A percentile compares a stretch with the other conserved stretches of the same genome.
These are phyloP conservation scores for Aleiodes alternator DNA, from an alignment of 2,888 invertebrate species.

Conservation along the genomic window DNA sequence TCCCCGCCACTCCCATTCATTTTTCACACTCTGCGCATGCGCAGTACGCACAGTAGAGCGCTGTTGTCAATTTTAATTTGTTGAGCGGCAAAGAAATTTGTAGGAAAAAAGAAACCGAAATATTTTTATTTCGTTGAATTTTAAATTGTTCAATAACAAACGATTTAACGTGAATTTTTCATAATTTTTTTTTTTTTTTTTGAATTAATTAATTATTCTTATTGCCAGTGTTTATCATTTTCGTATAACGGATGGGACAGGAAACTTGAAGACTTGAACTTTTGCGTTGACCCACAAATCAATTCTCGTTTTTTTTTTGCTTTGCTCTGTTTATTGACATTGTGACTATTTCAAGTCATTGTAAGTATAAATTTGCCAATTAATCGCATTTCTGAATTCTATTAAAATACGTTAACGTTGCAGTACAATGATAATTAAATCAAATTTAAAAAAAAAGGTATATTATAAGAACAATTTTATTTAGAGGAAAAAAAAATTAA, in stretches of 20 bases:
- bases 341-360: background rate
- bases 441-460: too few species aligned
- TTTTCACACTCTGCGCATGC: too few species aligned
- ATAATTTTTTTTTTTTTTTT: background rate
- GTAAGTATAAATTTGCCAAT: conserved; percentile 2
- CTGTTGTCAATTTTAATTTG: too few species aligned
- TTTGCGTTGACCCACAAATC: conserved; percentile 13
- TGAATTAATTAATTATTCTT: conserved; percentile 12
- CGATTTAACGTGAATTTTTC: background rate
- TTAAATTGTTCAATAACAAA: too few species aligned
- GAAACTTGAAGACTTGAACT: conserved; percentile 36
- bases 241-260: conserved; percentile 15
- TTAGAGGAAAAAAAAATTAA: background rate
- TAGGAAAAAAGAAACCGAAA: background rate
- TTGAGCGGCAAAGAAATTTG: background rate
- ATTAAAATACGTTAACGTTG: background rate
- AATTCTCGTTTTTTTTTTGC: too few species aligned
- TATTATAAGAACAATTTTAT: background rate
- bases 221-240: conserved; percentile 2
- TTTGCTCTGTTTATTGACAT: background rate
- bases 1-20: background rate
- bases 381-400: background rate
- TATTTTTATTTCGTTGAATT: background rate
- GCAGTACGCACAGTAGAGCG: too few species aligned
- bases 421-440: background rate